These are phyloP conservation scores for Chascanopsetta lugubris DNA, from an alignment of 2,113 vertebrate genomes.

Conservation along the genomic window DNA sequence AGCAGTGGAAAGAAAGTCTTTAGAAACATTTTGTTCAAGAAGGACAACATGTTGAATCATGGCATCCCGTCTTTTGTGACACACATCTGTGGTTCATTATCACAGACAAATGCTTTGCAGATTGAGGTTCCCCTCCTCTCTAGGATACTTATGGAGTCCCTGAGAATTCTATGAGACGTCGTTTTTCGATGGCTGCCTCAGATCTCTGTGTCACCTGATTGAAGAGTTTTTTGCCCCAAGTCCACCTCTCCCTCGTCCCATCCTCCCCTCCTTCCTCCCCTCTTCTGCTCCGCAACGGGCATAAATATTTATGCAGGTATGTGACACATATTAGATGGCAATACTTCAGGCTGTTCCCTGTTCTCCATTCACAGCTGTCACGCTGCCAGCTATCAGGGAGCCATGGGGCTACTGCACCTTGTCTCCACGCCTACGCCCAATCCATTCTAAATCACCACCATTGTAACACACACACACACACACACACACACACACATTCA, in stretches of 20 bases:
- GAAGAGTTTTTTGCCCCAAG: conserved; percentile 66
- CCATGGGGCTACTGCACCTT: conserved; percentile 80
- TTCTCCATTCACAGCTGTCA: conserved; percentile 83
- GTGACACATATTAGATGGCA: conserved; percentile 83
- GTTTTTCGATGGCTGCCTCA: conserved; percentile 25
- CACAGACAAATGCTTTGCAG: conserved; percentile 9
- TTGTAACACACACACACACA: conserved; percentile 74
- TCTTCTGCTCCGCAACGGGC: conserved; percentile 63
- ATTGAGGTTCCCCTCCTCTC: conserved; percentile 14
- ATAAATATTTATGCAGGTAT: conserved; percentile 84
- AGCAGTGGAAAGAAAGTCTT: conserved; percentile 10
- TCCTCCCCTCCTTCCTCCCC: conserved; percentile 41
- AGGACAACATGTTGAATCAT: conserved; percentile 10
- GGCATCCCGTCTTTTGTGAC: conserved; percentile 15
- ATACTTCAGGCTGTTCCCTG: conserved; percentile 81
- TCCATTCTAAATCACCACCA: conserved; percentile 82
- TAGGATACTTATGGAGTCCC: conserved; percentile 12
- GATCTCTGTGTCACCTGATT: conserved; percentile 67
- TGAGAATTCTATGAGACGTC: conserved; percentile 5
- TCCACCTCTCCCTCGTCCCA: conserved; percentile 58
- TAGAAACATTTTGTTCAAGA: conserved; percentile 19
- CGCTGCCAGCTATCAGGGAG: conserved; percentile 78
- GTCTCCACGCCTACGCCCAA: conserved; percentile 80
- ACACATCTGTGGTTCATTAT: conserved; percentile 4
- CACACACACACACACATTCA: conserved; percentile 40